Evolutionary conservation across 2,113 vertebrate genomes (phyloP).

Genomic region (Cepphus grylle): DNA sequence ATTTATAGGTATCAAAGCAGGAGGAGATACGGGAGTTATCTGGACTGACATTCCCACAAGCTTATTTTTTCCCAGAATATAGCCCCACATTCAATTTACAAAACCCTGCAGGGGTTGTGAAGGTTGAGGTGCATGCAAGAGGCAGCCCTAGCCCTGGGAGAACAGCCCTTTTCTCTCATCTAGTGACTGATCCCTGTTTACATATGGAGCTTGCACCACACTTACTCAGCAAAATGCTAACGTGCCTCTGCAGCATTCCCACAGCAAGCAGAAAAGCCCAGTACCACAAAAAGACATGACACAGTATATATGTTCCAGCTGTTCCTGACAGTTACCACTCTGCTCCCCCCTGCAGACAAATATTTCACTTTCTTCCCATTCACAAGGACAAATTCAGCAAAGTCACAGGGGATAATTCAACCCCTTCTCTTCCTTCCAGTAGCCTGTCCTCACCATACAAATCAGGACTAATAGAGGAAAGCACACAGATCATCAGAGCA

Average conservation of each 20-base stretch:
- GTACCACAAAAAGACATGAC: slow-evolving; percentile 43
- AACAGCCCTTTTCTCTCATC: slow-evolving; percentile 23
- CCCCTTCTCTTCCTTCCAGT: not conserved
- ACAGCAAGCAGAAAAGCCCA: slow-evolving; percentile 33
- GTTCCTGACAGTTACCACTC: slow-evolving; percentile 49
- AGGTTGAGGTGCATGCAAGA: not conserved
- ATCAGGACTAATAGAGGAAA: not conserved
- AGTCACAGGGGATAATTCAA: slow-evolving; percentile 3
- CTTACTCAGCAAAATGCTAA: slow-evolving; percentile 64
- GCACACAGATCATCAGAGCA: not conserved
- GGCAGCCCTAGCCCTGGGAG: not conserved
- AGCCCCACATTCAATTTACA: not conserved
- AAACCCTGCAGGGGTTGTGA: rapidly evolving
- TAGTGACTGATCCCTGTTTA: slow-evolving; percentile 43
- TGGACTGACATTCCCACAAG: not conserved
- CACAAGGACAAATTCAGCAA: slow-evolving; percentile 36
- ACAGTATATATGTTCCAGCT: slow-evolving; percentile 57
- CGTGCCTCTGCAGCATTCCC: slow-evolving; percentile 50
- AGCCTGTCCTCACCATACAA: slow-evolving; percentile 36
- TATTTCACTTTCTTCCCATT: slow-evolving; percentile 15
- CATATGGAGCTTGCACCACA: not conserved
- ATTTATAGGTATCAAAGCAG: not conserved
- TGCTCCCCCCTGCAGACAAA: slow-evolving; percentile 2
- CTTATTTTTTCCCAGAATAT: not conserved
- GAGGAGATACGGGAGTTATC: not conserved